Evolutionary conservation across 1,140 invertebrate genomes (phyloP).

Genomic region (Homalodisca vitripennis): DNA sequence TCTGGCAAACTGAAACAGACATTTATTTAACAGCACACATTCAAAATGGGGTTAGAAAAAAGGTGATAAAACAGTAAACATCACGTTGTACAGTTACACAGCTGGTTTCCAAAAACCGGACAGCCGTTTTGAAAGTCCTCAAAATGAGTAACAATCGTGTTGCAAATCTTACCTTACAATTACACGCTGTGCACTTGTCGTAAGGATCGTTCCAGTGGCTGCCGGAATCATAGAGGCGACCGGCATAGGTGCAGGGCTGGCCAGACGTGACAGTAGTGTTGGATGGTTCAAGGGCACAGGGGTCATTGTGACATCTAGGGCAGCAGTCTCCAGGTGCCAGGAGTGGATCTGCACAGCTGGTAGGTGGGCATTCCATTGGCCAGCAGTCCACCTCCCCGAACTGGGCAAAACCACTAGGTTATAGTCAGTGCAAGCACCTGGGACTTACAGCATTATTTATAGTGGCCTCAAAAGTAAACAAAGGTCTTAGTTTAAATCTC

Average conservation of each 20-base stretch:
- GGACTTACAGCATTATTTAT: too few species aligned
- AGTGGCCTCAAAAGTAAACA: too few species aligned
- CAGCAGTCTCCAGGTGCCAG: slow-evolving; percentile 65
- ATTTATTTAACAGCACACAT: too few species aligned
- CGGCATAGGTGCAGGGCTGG: slow-evolving; percentile 59
- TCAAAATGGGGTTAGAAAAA: too few species aligned
- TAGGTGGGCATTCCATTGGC: slow-evolving; percentile 77
- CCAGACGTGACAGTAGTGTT: slow-evolving; percentile 37
- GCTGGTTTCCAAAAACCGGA: too few species aligned
- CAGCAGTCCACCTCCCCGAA: slow-evolving; percentile 87
- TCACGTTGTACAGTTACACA: too few species aligned
- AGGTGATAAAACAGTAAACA: too few species aligned
- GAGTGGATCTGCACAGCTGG: slow-evolving; percentile 65
- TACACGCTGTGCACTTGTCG: slow-evolving; percentile 71
- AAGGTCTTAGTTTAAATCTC: too few species aligned
- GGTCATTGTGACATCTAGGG: slow-evolving; percentile 66
- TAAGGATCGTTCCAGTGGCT: slow-evolving; percentile 59
- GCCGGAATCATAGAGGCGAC: slow-evolving; percentile 59
- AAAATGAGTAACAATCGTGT: too few species aligned
- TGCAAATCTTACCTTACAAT: slow-evolving; percentile 69
- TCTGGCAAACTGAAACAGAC: too few species aligned
- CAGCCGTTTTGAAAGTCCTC: too few species aligned
- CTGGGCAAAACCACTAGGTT: slow-evolving; percentile 57
- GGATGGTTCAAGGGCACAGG: slow-evolving; percentile 47
- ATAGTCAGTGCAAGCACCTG: too few species aligned